Conservation (phyloP, 2,888 invertebrate species). For the Epiperipatus broadwayi region DNA sequence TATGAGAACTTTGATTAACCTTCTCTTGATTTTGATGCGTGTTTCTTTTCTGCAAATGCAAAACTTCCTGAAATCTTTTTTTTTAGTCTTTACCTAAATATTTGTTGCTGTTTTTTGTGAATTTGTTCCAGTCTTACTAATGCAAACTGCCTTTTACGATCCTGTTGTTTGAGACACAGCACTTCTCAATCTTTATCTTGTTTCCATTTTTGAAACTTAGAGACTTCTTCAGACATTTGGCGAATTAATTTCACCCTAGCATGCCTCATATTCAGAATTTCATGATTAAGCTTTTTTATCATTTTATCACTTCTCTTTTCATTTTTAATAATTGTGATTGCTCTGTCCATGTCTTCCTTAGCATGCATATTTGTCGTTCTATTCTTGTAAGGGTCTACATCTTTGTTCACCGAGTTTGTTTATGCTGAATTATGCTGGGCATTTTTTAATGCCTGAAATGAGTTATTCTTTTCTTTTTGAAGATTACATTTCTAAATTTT, state of each 20-base stretch:
- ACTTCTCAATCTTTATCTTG: conserved; percentile 57
- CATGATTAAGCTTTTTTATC: conserved; percentile 44
- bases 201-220: conserved; percentile 63
- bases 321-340: conserved; percentile 44
- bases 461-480: conserved; percentile 52
- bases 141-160: conserved; percentile 57
- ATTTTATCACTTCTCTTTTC: conserved; percentile 57
- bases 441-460: conserved; percentile 41
- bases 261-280: conserved; percentile 47
- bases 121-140: conserved; percentile 55
- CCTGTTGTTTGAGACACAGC: conserved; percentile 53
- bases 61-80: conserved; percentile 44
- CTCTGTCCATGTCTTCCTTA: conserved; percentile 50
- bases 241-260: conserved; percentile 58
- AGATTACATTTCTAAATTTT: conserved; percentile 47
- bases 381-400: conserved; percentile 53
- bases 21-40: too few relatives aligned
- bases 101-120: conserved; percentile 58
- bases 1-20: too few relatives aligned
- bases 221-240: conserved; percentile 63
- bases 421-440: conserved; percentile 37
- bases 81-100: conserved; percentile 67
- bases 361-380: conserved; percentile 49
- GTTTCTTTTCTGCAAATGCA: too few relatives aligned
- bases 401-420: conserved; percentile 41